These are phyloP conservation scores for Ceraclea dissimilis DNA, from an alignment of 2,888 invertebrate species.

Conservation along the genomic window DNA sequence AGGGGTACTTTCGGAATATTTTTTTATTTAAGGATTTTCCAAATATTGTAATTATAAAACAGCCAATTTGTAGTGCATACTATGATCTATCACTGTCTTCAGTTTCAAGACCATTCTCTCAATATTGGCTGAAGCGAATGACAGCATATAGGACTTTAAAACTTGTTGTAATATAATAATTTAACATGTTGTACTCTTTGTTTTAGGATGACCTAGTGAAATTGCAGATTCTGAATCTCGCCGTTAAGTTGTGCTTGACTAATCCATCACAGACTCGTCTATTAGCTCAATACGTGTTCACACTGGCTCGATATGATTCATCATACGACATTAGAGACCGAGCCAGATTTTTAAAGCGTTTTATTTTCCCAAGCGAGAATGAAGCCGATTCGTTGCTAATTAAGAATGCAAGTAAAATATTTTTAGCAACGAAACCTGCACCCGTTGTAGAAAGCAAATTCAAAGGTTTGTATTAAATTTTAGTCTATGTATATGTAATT, in stretches of 20 bases:
- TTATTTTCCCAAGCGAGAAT: conserved; percentile 55
- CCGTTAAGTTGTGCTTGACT: conserved; percentile 86
- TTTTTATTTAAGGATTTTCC: no score
- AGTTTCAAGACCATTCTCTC: no score
- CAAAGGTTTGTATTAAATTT: conserved; percentile 47
- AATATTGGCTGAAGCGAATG: no score
- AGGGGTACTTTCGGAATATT: no score
- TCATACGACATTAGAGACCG: conserved; percentile 97
- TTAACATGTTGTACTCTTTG: no score
- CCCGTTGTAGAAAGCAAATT: conserved; percentile 82
- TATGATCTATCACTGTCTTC: no score
- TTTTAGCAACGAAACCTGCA: conserved; percentile 88
- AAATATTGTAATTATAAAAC: no score
- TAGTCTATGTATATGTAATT: no score
- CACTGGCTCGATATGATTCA: conserved; percentile 91
- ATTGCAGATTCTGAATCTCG: conserved; percentile 89
- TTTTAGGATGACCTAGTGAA: conserved; percentile 88
- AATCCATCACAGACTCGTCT: conserved; percentile 79
- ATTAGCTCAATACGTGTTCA: conserved; percentile 88
- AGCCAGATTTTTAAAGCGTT: conserved; percentile 78
- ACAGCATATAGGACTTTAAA: no score
- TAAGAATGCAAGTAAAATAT: conserved; percentile 71
- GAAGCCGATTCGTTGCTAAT: conserved; percentile 48
- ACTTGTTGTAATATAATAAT: no score
- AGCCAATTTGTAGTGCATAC: no score